Percentiles rank a stretch among this genome's conserved stretches.
Conservation (phyloP, 1,140 invertebrate species). For the Chironomus striatipennis region DNA sequence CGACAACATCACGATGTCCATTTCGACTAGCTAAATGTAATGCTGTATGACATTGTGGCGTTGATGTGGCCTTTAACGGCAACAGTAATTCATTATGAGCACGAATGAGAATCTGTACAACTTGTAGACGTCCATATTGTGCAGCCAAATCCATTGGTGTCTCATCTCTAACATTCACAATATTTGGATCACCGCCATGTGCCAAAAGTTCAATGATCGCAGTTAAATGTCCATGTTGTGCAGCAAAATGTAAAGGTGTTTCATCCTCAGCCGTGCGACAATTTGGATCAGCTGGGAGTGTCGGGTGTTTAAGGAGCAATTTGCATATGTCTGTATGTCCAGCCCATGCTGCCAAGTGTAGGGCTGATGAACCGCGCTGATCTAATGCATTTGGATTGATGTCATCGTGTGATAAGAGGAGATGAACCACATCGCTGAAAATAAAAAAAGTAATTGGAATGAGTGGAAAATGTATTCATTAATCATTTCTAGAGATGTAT, state of each 20-base stretch:
- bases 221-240: constrained; percentile 86
- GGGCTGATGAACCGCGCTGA: constrained; percentile 72
- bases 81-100: constrained; percentile 70
- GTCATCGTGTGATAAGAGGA: constrained; percentile 80
- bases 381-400: constrained; percentile 76
- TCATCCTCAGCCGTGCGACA: constrained; percentile 86
- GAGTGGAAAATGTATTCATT: neutral
- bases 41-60: constrained; percentile 58
- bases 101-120: constrained; percentile 75
- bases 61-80: constrained; percentile 48
- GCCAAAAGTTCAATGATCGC: constrained; percentile 82
- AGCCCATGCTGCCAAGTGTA: constrained; percentile 85
- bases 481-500: neutral
- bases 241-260: constrained; percentile 87
- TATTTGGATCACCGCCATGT: constrained; percentile 78
- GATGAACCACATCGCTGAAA: constrained; percentile 75
- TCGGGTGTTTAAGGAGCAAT: constrained; percentile 64
- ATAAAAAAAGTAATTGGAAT: constrained; percentile 11
- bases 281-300: constrained; percentile 70
- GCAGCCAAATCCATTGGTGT: constrained; percentile 90
- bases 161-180: constrained; percentile 81
- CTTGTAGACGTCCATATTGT: constrained; percentile 77
- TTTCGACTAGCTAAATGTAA: constrained; percentile 89
- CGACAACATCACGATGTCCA: constrained; percentile 77
- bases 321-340: constrained; percentile 76